phyloP scores from a whole-genome alignment of 2,113 vertebrate genomes.

The Serinus canaria region DNA sequence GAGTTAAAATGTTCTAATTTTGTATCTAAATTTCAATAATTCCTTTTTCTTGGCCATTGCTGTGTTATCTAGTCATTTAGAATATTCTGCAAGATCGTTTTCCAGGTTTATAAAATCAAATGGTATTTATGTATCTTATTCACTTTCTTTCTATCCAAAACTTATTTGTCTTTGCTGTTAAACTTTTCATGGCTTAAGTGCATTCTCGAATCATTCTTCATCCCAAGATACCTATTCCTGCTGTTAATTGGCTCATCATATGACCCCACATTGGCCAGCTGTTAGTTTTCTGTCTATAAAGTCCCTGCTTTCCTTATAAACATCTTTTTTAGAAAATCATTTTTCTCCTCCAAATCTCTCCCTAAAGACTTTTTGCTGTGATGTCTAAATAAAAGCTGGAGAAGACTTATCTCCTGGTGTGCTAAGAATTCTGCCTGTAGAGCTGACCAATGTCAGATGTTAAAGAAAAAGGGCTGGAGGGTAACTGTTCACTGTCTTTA shows the following conservation, averaged over 20 bases:
- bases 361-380: not conserved
- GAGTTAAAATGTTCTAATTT: conserved; percentile 16
- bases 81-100: conserved; percentile 20
- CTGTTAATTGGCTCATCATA: conserved; percentile 38
- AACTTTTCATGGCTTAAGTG: conserved; percentile 8
- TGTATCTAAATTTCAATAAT: conserved; percentile 16
- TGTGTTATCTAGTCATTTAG: conserved; percentile 38
- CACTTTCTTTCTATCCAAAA: not conserved
- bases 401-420: not conserved
- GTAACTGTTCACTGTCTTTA: not conserved
- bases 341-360: conserved; percentile 8
- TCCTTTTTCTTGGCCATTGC: conserved; percentile 44
- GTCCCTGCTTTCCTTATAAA: conserved; percentile 4
- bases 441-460: not conserved
- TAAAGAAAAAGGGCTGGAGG: not conserved
- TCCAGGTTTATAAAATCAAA: conserved; percentile 19
- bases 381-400: not conserved
- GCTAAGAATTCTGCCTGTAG: not conserved
- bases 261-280: not conserved
- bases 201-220: not conserved
- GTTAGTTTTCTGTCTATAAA: conserved; percentile 11
- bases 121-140: conserved; percentile 16
- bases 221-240: conserved; percentile 2
- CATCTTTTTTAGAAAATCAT: not conserved
- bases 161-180: conserved; percentile 16